A percentile compares a stretch with the other conserved stretches of the same genome.
These are phyloP conservation scores for Drosophila dives DNA, from an alignment of 2,888 invertebrate genomes.

Conservation along the genomic window DNA sequence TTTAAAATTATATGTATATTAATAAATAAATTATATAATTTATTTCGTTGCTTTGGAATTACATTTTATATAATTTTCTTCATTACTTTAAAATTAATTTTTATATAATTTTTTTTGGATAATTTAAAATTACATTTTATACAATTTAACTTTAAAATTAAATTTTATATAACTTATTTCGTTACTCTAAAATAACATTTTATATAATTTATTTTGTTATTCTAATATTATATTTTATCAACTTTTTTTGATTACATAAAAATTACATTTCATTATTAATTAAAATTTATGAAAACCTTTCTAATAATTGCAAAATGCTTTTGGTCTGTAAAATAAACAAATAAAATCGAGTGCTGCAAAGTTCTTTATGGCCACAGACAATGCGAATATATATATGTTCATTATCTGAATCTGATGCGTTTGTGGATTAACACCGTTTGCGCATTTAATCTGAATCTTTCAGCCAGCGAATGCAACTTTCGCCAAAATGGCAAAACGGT, in stretches of 20 bases:
- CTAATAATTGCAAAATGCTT: neutral
- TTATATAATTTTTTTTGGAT: too few species aligned
- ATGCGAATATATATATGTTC: neutral
- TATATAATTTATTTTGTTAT: neutral
- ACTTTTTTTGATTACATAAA: too few species aligned
- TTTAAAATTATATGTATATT: too few species aligned
- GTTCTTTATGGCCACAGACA: neutral
- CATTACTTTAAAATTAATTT: too few species aligned
- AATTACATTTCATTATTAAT: neutral
- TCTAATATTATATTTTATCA: neutral
- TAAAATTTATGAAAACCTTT: neutral
- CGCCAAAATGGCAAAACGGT: slow-evolving; percentile 47
- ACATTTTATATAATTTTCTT: too few species aligned
- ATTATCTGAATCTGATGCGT: slow-evolving; percentile 2
- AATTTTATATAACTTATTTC: neutral
- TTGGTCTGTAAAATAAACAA: neutral
- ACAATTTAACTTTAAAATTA: neutral
- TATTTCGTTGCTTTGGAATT: too few species aligned
- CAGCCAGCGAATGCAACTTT: slow-evolving; percentile 46
- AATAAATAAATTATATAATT: too few species aligned
- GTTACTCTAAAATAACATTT: neutral
- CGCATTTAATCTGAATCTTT: slow-evolving; percentile 46
- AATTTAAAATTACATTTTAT: too few species aligned
- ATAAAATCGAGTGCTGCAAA: neutral
- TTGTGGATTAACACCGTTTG: slow-evolving; percentile 37